Evolutionary conservation across 2,888 invertebrate species (phyloP).

Genomic region (Allacma fusca): DNA sequence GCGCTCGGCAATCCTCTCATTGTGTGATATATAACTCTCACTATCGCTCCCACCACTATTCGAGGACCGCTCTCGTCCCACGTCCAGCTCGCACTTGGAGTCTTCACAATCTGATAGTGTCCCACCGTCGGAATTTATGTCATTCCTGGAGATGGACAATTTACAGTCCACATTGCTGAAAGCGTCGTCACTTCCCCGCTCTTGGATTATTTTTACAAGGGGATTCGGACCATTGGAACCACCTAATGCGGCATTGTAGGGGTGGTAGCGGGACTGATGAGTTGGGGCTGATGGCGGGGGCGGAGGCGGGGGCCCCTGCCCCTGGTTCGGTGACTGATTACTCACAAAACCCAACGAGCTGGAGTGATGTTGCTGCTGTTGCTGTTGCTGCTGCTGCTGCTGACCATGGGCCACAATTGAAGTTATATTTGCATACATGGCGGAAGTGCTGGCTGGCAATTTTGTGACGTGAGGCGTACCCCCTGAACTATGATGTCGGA

Average conservation of each 20-base stretch:
- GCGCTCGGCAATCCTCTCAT: slow-evolving; percentile 40
- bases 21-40: slow-evolving; percentile 56
- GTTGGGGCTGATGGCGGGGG: background rate
- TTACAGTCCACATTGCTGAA: slow-evolving; percentile 33
- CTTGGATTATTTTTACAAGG: slow-evolving; percentile 28
- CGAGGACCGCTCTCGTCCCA: slow-evolving; percentile 57
- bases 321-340: background rate
- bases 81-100: slow-evolving; percentile 59
- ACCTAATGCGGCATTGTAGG: slow-evolving; percentile 42
- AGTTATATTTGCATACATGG: slow-evolving; percentile 58
- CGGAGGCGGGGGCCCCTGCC: background rate
- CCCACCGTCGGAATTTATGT: slow-evolving; percentile 55
- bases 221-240: slow-evolving; percentile 44
- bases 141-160: slow-evolving; percentile 46
- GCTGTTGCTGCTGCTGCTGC: slow-evolving; percentile 41
- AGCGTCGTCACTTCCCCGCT: slow-evolving; percentile 23
- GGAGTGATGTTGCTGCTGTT: slow-evolving; percentile 43
- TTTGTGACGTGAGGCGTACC: slow-evolving; percentile 12
- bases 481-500: slow-evolving; percentile 48
- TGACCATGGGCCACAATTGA: slow-evolving; percentile 54
- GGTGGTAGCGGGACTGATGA: slow-evolving; percentile 48
- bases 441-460: slow-evolving; percentile 45
- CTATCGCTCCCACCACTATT: slow-evolving; percentile 58
- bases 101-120: slow-evolving; percentile 59
- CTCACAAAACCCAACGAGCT: background rate